Evolutionary conservation across 2,797 vertebrate species (phyloP).

Genomic region (Xiphorhynchus erythropygius): DNA sequence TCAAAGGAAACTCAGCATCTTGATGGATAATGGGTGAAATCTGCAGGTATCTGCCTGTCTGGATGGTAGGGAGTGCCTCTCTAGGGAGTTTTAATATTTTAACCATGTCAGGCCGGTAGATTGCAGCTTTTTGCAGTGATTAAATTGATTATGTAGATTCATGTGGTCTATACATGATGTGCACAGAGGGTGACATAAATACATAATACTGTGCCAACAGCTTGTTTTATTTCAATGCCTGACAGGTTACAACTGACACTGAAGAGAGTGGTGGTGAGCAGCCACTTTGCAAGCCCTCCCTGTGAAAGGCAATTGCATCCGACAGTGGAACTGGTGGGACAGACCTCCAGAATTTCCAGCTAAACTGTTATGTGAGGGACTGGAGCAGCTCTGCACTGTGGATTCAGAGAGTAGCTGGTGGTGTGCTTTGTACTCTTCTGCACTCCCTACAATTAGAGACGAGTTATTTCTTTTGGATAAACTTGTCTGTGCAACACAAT

Average conservation of each 20-base stretch:
- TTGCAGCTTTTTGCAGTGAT: background rate
- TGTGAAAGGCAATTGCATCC: constrained; percentile 21
- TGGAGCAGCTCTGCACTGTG: constrained; percentile 39
- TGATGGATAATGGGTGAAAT: background rate
- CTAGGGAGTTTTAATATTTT: background rate
- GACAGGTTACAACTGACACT: constrained; percentile 61
- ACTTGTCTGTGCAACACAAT: background rate
- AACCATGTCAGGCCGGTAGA: background rate
- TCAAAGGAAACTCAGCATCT: background rate
- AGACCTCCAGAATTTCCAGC: constrained; percentile 55
- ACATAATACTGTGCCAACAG: background rate
- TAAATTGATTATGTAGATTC: constrained; percentile 1
- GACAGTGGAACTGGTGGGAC: constrained; percentile 43
- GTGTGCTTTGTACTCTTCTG: background rate
- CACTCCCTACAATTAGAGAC: background rate
- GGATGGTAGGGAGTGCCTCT: background rate
- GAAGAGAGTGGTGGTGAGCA: constrained; percentile 65
- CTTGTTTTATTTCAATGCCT: background rate
- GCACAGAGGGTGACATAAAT: constrained; percentile 22
- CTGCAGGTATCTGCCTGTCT: background rate
- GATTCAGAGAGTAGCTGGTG: constrained; percentile 42
- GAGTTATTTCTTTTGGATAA: background rate
- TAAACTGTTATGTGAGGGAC: constrained; percentile 17
- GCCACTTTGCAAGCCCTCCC: constrained; percentile 41
- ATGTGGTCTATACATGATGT: background rate